Percentiles rank a stretch among this genome's conserved stretches.
Conservation (phyloP, 2,888 invertebrate genomes). For the Flexamia atlantica region DNA sequence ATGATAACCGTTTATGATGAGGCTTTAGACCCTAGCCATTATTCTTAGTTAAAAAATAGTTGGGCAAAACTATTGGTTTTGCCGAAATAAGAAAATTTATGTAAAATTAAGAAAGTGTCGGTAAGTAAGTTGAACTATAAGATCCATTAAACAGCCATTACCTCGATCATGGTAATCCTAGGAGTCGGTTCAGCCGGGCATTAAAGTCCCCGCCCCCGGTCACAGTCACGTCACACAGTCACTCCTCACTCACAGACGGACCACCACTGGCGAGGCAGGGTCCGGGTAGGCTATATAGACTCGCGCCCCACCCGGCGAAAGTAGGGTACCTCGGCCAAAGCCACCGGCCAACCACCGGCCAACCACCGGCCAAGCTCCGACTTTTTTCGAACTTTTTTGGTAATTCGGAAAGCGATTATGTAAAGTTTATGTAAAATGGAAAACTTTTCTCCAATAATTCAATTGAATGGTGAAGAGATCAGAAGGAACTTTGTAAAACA, state of each 20-base stretch:
- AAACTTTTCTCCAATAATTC: background rate
- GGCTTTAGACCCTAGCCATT: too few relatives aligned
- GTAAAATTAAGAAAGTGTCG: too few relatives aligned
- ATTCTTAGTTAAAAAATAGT: too few relatives aligned
- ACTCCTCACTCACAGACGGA: background rate
- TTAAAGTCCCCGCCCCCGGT: conserved; percentile 18
- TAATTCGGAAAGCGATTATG: background rate
- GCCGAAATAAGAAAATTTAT: too few relatives aligned
- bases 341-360: background rate
- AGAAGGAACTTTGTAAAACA: background rate
- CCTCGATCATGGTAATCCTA: conserved; percentile 54
- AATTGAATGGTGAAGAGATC: background rate
- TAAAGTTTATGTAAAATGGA: background rate
- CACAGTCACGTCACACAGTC: conserved; percentile 6
- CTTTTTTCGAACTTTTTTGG: background rate
- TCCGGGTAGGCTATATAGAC: conserved; percentile 45
- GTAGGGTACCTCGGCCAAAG: background rate
- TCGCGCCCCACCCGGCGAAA: conserved; percentile 35
- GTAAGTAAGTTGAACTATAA: too few relatives aligned
- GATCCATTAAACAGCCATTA: background rate
- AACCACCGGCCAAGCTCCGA: background rate
- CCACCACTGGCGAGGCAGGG: conserved; percentile 1
- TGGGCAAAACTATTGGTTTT: too few relatives aligned
- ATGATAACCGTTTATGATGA: too few relatives aligned
- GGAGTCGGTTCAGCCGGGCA: conserved; percentile 7